Conservation (phyloP, 1,140 invertebrate genomes). For the Harlomillsia oculata region DNA sequence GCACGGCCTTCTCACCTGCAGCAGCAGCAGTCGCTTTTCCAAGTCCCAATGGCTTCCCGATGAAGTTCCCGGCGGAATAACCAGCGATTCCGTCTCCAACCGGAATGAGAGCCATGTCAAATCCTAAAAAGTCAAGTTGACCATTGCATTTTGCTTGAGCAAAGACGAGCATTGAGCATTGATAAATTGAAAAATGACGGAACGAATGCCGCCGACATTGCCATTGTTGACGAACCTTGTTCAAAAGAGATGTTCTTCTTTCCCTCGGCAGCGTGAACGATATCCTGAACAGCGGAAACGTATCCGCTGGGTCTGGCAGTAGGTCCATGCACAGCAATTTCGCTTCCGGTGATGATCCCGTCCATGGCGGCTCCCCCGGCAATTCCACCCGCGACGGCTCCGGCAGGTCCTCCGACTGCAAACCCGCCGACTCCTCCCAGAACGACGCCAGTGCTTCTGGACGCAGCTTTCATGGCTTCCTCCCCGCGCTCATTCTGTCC, state of each 20-base stretch:
- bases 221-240: too few species aligned
- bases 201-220: too few species aligned
- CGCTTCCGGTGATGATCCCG: constrained; percentile 31
- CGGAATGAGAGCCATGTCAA: constrained; percentile 31
- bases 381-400: constrained; percentile 27
- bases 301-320: constrained; percentile 25
- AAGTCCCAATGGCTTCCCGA: constrained; percentile 21
- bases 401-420: constrained; percentile 18
- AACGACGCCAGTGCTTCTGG: constrained; percentile 22
- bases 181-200: too few species aligned
- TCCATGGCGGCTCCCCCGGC: constrained; percentile 31
- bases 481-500: constrained; percentile 25
- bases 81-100: constrained; percentile 27
- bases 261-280: constrained; percentile 16
- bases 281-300: constrained; percentile 18
- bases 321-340: constrained; percentile 24
- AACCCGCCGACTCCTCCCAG: constrained; percentile 29
- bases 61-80: constrained; percentile 13
- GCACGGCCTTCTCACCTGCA: background rate
- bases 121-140: constrained; percentile 1
- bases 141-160: background rate
- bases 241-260: constrained; percentile 19
- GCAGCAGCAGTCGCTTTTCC: background rate
- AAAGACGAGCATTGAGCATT: too few species aligned
- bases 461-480: constrained; percentile 22